phyloP scores from a whole-genome alignment of 2,113 vertebrate species.

The Gymnogyps californianus region DNA sequence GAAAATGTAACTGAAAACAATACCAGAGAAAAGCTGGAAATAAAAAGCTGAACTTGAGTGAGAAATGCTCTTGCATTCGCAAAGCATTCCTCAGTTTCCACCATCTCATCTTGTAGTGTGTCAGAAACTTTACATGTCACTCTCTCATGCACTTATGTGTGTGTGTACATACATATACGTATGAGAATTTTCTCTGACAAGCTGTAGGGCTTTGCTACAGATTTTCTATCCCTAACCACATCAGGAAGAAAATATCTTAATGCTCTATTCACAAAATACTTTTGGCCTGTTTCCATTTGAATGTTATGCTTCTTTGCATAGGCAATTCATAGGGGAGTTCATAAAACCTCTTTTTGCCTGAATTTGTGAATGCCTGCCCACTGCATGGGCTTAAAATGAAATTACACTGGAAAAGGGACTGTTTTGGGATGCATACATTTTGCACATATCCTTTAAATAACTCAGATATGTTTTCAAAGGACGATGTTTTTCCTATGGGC shows the following conservation, averaged over 20 bases:
- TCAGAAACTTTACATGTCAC: background rate
- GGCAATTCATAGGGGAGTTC: background rate
- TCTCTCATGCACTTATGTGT: background rate
- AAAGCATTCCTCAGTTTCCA: background rate
- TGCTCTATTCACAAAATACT: conserved; percentile 28
- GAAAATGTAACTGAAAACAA: background rate
- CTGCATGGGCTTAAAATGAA: background rate
- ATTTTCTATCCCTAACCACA: background rate
- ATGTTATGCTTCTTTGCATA: conserved; percentile 5
- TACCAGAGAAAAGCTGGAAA: background rate
- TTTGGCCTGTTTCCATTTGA: conserved; percentile 22
- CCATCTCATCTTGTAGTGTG: background rate
- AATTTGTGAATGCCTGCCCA: background rate
- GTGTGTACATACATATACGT: background rate
- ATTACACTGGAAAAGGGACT: background rate
- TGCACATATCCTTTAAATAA: background rate
- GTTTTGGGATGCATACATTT: background rate
- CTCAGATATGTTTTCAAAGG: background rate
- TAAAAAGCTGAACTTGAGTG: background rate
- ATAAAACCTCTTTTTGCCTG: background rate
- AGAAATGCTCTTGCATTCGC: background rate
- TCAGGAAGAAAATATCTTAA: conserved; percentile 40
- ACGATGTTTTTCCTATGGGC: background rate
- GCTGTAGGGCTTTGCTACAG: background rate
- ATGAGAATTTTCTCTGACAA: background rate